phyloP scores from a whole-genome alignment of 2,113 vertebrate genomes.

The Nesogale talazaci region DNA sequence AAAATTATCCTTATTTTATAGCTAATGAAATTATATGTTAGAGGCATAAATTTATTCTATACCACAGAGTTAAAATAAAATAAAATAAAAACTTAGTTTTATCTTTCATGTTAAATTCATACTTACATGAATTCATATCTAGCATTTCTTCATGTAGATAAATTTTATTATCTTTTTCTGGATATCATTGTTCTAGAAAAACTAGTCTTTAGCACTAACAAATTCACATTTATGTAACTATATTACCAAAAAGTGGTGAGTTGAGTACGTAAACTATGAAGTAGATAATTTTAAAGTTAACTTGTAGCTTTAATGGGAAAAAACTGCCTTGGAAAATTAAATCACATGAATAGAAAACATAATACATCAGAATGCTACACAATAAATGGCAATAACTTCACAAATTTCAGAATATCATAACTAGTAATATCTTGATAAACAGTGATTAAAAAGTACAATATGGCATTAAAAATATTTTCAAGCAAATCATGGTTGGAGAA shows the following conservation, averaged over 20 bases:
- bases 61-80: background rate
- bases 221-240: background rate
- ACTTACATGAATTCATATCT: background rate
- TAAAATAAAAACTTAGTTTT: conserved; percentile 12
- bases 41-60: background rate
- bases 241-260: background rate
- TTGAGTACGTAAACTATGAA: background rate
- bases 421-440: conserved; percentile 8
- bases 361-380: background rate
- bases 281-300: background rate
- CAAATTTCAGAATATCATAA: conserved; percentile 42
- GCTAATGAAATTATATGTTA: background rate
- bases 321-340: background rate
- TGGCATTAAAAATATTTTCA: background rate
- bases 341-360: conserved; percentile 11
- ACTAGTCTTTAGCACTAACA: background rate
- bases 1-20: background rate
- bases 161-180: background rate
- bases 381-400: conserved; percentile 30
- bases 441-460: background rate
- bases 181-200: background rate
- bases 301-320: background rate
- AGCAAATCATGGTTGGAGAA: conserved; percentile 2
- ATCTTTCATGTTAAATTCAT: background rate
- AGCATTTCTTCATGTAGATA: background rate